phyloP scores from a whole-genome alignment of 2,797 vertebrate species.

The Gymnothorax reevesii region DNA sequence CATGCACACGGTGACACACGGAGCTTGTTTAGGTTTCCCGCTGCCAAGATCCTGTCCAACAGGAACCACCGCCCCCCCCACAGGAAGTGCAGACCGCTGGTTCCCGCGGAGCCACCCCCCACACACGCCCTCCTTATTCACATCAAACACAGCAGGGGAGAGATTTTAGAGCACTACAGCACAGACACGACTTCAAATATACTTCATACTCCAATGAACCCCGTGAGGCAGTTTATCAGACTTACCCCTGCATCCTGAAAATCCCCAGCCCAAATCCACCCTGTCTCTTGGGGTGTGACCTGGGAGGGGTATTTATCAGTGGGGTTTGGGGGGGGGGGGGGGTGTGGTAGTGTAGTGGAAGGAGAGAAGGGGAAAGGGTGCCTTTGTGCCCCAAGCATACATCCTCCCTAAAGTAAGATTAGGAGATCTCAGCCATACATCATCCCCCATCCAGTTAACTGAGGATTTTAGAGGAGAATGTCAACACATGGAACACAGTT shows the following conservation, averaged over 20 bases:
- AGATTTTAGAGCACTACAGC: too few species aligned
- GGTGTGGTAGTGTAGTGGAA: background rate
- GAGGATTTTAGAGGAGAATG: too few species aligned
- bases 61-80: constrained; percentile 58
- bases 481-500: too few species aligned
- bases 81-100: constrained; percentile 72
- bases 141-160: too few species aligned
- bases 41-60: constrained; percentile 80
- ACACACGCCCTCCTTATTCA: background rate
- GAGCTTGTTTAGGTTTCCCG: constrained; percentile 29
- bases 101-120: constrained; percentile 59
- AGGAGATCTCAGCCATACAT: background rate
- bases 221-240: too few species aligned
- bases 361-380: background rate
- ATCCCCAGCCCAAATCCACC: background rate
- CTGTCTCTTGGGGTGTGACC: background rate
- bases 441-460: constrained; percentile 13
- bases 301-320: background rate
- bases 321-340: background rate
- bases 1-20: background rate
- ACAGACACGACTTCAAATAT: too few species aligned
- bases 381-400: background rate
- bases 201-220: too few species aligned
- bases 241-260: too few species aligned
- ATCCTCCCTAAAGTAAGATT: background rate